Evolutionary conservation across 2,888 invertebrate genomes (phyloP).

Genomic region (Microctonus hyperodae): DNA sequence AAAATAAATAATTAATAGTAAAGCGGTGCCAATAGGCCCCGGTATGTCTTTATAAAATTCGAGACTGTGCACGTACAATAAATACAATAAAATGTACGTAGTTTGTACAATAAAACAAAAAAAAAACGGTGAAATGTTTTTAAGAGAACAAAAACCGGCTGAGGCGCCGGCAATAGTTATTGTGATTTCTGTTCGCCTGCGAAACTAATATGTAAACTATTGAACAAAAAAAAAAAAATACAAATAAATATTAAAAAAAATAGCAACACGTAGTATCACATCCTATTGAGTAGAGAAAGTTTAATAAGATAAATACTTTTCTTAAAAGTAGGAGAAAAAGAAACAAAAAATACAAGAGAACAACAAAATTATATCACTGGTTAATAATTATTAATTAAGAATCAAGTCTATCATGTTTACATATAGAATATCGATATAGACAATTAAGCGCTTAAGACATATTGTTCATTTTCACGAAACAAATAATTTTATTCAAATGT

Average conservation of each 20-base stretch:
- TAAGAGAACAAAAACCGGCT: slow-evolving; percentile 3
- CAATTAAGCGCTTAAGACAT: background rate
- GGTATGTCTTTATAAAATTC: slow-evolving; percentile 28
- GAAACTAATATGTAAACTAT: slow-evolving; percentile 20
- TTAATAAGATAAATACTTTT: slow-evolving; percentile 15
- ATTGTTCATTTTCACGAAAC: background rate
- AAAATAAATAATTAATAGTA: slow-evolving; percentile 10
- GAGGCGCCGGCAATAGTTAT: slow-evolving; percentile 14
- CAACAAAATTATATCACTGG: slow-evolving; percentile 22
- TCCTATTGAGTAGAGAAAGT: background rate
- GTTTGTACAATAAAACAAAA: slow-evolving; percentile 21
- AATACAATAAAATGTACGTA: slow-evolving; percentile 20
- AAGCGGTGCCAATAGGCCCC: slow-evolving; percentile 12
- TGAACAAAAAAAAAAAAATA: slow-evolving; percentile 12
- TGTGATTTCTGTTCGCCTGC: slow-evolving; percentile 28
- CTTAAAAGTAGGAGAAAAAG: background rate
- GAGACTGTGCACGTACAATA: slow-evolving; percentile 34
- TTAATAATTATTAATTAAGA: slow-evolving; percentile 15
- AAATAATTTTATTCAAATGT: background rate
- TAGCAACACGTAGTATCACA: slow-evolving; percentile 8
- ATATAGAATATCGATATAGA: background rate
- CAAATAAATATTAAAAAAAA: background rate
- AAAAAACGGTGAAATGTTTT: background rate
- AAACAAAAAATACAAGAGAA: slow-evolving; percentile 18
- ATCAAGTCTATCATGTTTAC: slow-evolving; percentile 11